Conservation (phyloP, 2,888 invertebrate genomes). For the Drosophila nigritarsus region DNA sequence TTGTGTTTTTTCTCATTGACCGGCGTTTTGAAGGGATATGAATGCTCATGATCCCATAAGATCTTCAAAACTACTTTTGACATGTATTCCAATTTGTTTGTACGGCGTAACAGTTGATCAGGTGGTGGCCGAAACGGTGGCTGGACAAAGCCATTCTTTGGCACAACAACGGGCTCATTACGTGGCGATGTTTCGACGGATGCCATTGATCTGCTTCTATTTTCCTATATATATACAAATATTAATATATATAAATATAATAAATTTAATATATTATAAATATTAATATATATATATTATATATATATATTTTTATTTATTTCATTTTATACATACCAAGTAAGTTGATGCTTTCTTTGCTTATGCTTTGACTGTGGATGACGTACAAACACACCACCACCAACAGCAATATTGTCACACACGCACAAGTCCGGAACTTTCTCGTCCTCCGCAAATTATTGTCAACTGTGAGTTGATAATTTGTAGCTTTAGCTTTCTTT, state of each 20-base stretch:
- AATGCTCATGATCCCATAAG: conserved; percentile 98
- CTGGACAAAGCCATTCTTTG: conserved; percentile 94
- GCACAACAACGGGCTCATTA: conserved; percentile 91
- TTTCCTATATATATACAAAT: too few species aligned
- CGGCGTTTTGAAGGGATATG: conserved; percentile 99
- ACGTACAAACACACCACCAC: conserved; percentile 65
- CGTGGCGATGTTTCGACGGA: conserved; percentile 87
- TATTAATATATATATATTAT: neutral
- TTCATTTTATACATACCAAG: neutral
- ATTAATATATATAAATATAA: too few species aligned
- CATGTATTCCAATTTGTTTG: conserved; percentile 97
- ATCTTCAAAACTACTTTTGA: conserved; percentile 97
- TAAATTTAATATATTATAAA: too few species aligned
- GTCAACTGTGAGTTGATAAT: conserved; percentile 28
- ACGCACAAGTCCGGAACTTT: conserved; percentile 68
- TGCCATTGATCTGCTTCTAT: conserved; percentile 57
- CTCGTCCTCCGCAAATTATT: conserved; percentile 62
- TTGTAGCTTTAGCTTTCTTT: neutral
- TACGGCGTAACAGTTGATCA: conserved; percentile 95
- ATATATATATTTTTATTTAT: neutral
- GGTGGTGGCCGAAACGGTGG: conserved; percentile 93
- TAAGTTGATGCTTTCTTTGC: conserved; percentile 17
- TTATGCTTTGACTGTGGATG: conserved; percentile 69
- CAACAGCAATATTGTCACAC: conserved; percentile 50
- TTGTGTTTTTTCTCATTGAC: conserved; percentile 98